Conservation (phyloP, 92 coral and sea anemone genomes). For the Scolanthus callimorphus region DNA sequence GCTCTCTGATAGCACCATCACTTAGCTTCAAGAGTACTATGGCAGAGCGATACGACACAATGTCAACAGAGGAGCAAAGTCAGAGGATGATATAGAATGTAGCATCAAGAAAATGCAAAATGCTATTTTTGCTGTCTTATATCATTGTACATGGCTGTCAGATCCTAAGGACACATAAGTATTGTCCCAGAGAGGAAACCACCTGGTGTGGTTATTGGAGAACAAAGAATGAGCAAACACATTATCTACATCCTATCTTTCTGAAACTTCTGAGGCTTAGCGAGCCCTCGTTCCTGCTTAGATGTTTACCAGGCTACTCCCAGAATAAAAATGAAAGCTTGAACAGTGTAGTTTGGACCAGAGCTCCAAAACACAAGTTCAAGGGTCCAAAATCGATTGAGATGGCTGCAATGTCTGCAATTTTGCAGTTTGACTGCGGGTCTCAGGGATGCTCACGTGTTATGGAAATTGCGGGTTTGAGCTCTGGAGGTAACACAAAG, state of each 20-base stretch:
- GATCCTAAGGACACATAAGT: conserved; percentile 10
- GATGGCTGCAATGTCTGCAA: conserved; percentile 20
- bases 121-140: background rate
- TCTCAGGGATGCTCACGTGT: conserved; percentile 9
- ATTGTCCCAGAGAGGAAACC: conserved; percentile 16
- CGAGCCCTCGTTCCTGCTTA: conserved; percentile 10
- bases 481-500: conserved; percentile 2
- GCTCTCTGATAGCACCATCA: conserved; percentile 10
- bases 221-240: conserved; percentile 9
- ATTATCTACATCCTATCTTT: conserved; percentile 22
- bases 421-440: conserved; percentile 25
- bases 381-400: conserved; percentile 21
- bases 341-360: conserved; percentile 31
- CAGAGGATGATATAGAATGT: background rate
- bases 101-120: background rate
- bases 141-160: background rate
- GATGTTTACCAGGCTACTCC: conserved; percentile 26
- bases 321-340: conserved; percentile 24
- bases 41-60: conserved; percentile 46
- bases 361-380: conserved; percentile 33
- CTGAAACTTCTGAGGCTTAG: conserved; percentile 22
- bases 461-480: conserved; percentile 11
- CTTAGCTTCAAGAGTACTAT: conserved; percentile 34
- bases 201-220: conserved; percentile 21
- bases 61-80: conserved; percentile 20